Percentiles rank a stretch among this genome's conserved stretches.
These are phyloP conservation scores for Saxicola maurus DNA, from an alignment of 2,797 vertebrate species.

Conservation along the genomic window DNA sequence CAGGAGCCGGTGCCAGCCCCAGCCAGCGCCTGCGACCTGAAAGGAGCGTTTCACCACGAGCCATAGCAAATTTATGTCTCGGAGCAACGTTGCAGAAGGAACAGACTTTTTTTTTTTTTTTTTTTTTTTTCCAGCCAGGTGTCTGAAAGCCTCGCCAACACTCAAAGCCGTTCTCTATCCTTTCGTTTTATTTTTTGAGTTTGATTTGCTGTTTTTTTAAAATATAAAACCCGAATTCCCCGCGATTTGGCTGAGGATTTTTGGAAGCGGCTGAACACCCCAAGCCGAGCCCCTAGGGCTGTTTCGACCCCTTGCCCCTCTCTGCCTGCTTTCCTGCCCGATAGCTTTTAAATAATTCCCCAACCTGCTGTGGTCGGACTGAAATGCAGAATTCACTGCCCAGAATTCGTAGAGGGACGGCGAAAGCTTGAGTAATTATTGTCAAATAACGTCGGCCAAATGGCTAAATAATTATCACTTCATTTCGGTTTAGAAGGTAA, in stretches of 20 bases:
- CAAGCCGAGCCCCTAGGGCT: not conserved
- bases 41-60: slow-evolving; percentile 35
- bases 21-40: not conserved
- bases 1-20: not conserved
- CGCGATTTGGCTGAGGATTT: not conserved
- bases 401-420: not conserved
- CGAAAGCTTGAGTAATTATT: slow-evolving; percentile 26
- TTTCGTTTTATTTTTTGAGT: not conserved
- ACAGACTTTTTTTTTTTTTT: not conserved
- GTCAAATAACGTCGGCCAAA: slow-evolving; percentile 17
- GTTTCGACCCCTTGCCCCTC: not conserved
- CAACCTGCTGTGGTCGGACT: not conserved
- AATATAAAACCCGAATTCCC: not conserved
- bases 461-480: slow-evolving; percentile 61
- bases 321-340: not conserved
- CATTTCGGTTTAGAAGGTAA: slow-evolving; percentile 52
- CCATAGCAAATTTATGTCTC: slow-evolving; percentile 33
- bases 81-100: slow-evolving; percentile 25
- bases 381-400: not conserved
- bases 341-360: not conserved
- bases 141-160: slow-evolving; percentile 19
- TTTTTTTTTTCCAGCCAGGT: not conserved
- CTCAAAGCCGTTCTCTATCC: not conserved
- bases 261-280: not conserved
- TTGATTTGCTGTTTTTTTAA: not conserved